phyloP scores from a whole-genome alignment of 2,888 invertebrate genomes.

The Anticlea derivata region DNA sequence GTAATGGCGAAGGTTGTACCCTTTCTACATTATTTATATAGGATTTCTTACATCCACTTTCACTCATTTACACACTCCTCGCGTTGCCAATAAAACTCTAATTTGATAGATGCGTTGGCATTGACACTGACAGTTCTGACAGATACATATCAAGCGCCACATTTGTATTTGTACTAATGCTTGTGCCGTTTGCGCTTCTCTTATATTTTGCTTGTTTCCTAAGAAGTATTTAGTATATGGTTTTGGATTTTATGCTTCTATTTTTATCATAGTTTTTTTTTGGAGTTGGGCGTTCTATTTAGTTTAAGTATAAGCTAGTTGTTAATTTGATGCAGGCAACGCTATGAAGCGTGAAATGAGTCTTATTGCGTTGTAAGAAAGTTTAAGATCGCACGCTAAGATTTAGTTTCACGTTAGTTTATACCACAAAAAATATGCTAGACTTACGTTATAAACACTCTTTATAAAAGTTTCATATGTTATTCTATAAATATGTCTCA shows the following conservation, averaged over 20 bases:
- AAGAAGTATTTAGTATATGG: constrained; percentile 26
- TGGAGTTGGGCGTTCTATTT: constrained; percentile 11
- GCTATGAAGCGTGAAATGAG: constrained; percentile 4
- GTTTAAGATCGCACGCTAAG: constrained; percentile 12
- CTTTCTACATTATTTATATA: background rate
- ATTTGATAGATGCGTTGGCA: constrained; percentile 16
- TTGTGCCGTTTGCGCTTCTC: constrained; percentile 49
- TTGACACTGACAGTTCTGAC: constrained; percentile 27
- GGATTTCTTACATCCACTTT: constrained; percentile 6
- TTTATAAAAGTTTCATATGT: too few relatives aligned
- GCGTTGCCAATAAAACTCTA: constrained; percentile 20
- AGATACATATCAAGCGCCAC: constrained; percentile 19
- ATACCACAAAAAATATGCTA: background rate
- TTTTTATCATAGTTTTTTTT: constrained; percentile 10
- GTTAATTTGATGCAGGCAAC: constrained; percentile 18
- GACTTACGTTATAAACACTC: too few relatives aligned
- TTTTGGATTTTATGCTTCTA: constrained; percentile 23
- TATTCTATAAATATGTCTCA: too few relatives aligned
- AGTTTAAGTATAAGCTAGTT: constrained; percentile 29
- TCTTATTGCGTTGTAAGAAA: constrained; percentile 12
- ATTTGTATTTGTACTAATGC: constrained; percentile 34
- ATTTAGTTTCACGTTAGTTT: background rate
- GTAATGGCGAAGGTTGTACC: background rate
- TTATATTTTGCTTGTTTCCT: constrained; percentile 32
- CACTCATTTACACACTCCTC: background rate